Evolutionary conservation across 2,797 vertebrate genomes (phyloP).

Genomic region (Lutjanus campechanus): DNA sequence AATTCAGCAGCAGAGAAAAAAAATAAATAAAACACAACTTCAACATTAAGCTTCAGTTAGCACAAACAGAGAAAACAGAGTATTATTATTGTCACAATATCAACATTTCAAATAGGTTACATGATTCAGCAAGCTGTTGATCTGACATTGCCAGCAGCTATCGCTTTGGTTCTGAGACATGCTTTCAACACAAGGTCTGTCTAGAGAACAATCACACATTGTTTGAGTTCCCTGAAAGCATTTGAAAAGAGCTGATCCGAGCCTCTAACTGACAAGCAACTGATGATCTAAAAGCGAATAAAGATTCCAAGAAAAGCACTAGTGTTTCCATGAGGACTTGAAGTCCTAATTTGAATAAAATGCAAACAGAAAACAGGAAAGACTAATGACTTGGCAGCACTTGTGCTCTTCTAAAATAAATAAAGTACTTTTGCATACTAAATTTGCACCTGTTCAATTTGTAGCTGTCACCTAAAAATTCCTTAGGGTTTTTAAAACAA

Average conservation of each 20-base stretch:
- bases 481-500: conserved; percentile 36
- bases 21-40: conserved; percentile 55
- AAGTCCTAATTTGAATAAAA: conserved; percentile 49
- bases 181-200: conserved; percentile 67
- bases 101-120: conserved; percentile 66
- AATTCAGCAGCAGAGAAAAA: conserved; percentile 69
- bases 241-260: conserved; percentile 54
- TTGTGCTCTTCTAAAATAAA: conserved; percentile 28
- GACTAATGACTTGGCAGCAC: conserved; percentile 47
- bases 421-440: conserved; percentile 30
- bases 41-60: conserved; percentile 54
- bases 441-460: conserved; percentile 56
- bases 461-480: conserved; percentile 48
- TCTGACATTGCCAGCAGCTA: conserved; percentile 62
- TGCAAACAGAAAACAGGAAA: conserved; percentile 29
- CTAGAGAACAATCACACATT: conserved; percentile 65
- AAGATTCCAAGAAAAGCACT: conserved; percentile 44
- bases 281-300: conserved; percentile 46
- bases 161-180: conserved; percentile 62
- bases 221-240: conserved; percentile 57
- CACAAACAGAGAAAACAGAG: conserved; percentile 68
- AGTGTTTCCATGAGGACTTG: conserved; percentile 37
- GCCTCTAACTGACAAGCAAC: conserved; percentile 61
- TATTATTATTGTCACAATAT: conserved; percentile 66
- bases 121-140: conserved; percentile 53